Evolutionary conservation across 2,888 invertebrate species (phyloP), one percentile per base, ranked within the genome.

Genomic region (Perdita meconis): DNA sequence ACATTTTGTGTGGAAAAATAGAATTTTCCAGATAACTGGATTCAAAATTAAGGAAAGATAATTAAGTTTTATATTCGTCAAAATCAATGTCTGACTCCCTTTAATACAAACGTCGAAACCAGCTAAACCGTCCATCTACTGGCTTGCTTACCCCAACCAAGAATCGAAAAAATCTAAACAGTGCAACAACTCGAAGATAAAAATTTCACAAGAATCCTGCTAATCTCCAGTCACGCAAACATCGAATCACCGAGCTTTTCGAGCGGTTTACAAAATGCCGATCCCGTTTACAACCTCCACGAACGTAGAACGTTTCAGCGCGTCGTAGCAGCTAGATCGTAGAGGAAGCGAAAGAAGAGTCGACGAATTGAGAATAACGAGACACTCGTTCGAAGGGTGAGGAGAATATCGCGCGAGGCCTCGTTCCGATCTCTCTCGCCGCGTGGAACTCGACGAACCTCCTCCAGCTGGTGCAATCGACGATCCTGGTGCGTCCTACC

Each of bases 261-360:
- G 80, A 86, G 42, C 70, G 83, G 77, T 86, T 85, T 86, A 78
- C 80, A 80, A 26, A 75, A 66, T 83, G 78, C 80, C 67, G 67
- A 81, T 57, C 84, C 69, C 77, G 86, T 82, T 82, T 56, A 51
- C n/a, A 16, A 68, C 53, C 55, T 64, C 51, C 66, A 34, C 34
- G 55, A 67, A 47, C 38, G 53, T 59, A 66, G 57, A 51, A 63
- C 40, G 65, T 61, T 57, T 60, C 50, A 26, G 13, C 6, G 0
- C 36, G 40, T 36, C 30, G 2, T n/a, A n/a, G n/a, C n/a, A n/a
- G n/a, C n/a, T n/a, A n/a, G n/a, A n/a, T n/a, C n/a, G n/a, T n/a
- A n/a, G n/a, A 22, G 22, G 3, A 47, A 47, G 19, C 16, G 19
- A 16, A 19, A 47, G 19, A 10, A 40, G 40, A n/a, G n/a, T 40